Conservation (phyloP, 2,888 invertebrate genomes). For the Nomada lathburiana region DNA sequence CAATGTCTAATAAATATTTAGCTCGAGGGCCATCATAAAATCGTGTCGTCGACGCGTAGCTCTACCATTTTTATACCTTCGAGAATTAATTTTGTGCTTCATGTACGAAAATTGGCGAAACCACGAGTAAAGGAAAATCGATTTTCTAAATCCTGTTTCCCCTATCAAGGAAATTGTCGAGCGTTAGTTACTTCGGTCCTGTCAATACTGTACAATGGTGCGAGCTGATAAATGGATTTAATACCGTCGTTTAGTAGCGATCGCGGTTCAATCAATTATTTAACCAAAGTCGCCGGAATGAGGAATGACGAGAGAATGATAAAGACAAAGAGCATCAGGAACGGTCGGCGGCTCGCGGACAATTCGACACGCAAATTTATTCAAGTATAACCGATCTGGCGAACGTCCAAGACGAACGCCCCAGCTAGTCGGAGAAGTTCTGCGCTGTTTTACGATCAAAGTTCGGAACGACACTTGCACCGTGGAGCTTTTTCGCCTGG, state of each 20-base stretch:
- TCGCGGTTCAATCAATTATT: no score
- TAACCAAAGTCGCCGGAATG: no score
- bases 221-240: no score
- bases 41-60: neutral
- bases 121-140: no score
- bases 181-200: no score
- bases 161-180: no score
- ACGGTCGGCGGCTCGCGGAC: slow-evolving; percentile 61
- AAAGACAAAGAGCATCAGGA: neutral
- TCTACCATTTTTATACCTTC: neutral
- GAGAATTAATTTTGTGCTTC: neutral
- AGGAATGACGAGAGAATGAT: neutral
- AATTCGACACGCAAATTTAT: slow-evolving; percentile 83
- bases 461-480: slow-evolving; percentile 81
- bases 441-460: slow-evolving; percentile 81
- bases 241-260: no score
- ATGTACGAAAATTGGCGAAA: no score
- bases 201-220: no score
- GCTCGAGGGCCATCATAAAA: slow-evolving; percentile 9
- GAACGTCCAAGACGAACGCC: slow-evolving; percentile 80
- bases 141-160: no score
- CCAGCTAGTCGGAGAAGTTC: slow-evolving; percentile 62
- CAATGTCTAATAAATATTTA: no score
- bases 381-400: slow-evolving; percentile 83
- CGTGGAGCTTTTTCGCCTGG: slow-evolving; percentile 70